Evolutionary conservation across 2,797 vertebrate species (phyloP).

Genomic region (Sebastes iracundus): DNA sequence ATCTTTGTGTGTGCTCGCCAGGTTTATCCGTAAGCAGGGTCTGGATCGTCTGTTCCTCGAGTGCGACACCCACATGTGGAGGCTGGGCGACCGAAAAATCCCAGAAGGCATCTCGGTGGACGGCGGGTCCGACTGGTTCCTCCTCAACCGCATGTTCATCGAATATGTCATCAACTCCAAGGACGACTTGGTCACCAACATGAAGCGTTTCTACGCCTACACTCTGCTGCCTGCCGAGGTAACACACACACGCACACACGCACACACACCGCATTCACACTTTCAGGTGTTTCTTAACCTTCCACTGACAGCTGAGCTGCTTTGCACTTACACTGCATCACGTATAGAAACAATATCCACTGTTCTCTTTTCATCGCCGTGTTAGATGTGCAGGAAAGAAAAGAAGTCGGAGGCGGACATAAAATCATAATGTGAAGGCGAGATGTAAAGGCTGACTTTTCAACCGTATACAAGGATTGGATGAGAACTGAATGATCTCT

Average conservation of each 20-base stretch:
- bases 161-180: conserved; percentile 94
- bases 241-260: conserved; percentile 35
- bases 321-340: conserved; percentile 15
- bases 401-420: conserved; percentile 8
- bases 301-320: conserved; percentile 23
- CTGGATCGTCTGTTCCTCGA: conserved; percentile 96
- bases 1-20: conserved; percentile 53
- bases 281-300: conserved; percentile 18
- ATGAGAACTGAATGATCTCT: conserved; percentile 57
- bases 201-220: conserved; percentile 96
- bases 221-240: conserved; percentile 97
- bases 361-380: conserved; percentile 6
- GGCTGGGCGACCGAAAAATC: conserved; percentile 94
- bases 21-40: conserved; percentile 97
- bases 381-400: background rate
- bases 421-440: conserved; percentile 14
- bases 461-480: conserved; percentile 24
- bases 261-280: background rate
- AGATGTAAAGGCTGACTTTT: conserved; percentile 37
- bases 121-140: conserved; percentile 97
- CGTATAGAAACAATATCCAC: conserved; percentile 8
- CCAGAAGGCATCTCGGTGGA: conserved; percentile 95
- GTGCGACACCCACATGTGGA: conserved; percentile 99
- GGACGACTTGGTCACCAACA: conserved; percentile 93
- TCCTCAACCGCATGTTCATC: conserved; percentile 94